Evolutionary conservation across 2,797 vertebrate species (phyloP).

Genomic region (Psittacula echo): DNA sequence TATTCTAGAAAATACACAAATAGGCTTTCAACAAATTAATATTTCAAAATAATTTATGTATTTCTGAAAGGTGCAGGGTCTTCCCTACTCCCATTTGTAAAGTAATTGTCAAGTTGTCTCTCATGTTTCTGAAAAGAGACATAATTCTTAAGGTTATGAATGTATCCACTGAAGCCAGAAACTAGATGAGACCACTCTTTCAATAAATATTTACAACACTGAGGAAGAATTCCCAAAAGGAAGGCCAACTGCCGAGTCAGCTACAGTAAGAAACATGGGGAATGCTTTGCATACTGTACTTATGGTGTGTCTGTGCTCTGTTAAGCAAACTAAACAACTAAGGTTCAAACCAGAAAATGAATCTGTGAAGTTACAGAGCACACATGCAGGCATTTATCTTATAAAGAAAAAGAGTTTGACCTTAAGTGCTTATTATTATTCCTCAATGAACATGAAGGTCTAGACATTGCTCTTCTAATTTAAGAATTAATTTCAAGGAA

Average conservation of each 20-base stretch:
- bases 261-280: background rate
- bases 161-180: background rate
- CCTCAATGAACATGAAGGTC: background rate
- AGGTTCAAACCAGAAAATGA: slow-evolving; percentile 31
- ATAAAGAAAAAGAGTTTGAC: background rate
- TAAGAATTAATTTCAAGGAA: slow-evolving; percentile 15
- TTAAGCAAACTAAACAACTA: background rate
- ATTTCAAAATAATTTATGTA: background rate
- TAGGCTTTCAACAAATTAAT: background rate
- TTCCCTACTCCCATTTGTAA: accelerated
- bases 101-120: background rate
- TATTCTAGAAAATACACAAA: background rate
- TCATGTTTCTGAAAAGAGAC: background rate
- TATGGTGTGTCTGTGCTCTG: background rate
- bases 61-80: background rate
- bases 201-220: background rate
- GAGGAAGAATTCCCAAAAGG: background rate
- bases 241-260: background rate
- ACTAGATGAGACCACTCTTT: background rate
- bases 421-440: background rate
- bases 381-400: background rate
- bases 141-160: background rate
- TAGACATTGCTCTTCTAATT: background rate
- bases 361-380: slow-evolving; percentile 6
- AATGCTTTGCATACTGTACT: background rate